phyloP scores from a whole-genome alignment of 2,113 vertebrate genomes.

The Otolemur garnettii region DNA sequence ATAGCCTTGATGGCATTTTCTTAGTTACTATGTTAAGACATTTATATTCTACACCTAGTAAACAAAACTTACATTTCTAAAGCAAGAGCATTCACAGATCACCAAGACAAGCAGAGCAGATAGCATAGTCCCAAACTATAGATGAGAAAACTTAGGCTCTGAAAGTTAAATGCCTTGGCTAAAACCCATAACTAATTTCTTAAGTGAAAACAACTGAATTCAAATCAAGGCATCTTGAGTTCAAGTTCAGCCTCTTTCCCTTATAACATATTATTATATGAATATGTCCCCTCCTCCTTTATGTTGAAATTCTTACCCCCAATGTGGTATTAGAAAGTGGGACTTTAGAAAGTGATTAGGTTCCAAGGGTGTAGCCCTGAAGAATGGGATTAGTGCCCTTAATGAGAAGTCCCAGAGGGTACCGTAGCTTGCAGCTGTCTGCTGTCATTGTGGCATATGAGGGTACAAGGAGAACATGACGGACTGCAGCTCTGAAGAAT shows the following conservation, averaged over 20 bases:
- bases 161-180: background rate
- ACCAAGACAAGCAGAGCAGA: background rate
- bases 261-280: background rate
- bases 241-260: background rate
- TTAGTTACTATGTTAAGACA: no score
- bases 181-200: background rate
- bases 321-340: accelerated
- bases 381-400: background rate
- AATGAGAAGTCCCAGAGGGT: background rate
- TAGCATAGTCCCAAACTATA: background rate
- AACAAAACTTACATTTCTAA: background rate
- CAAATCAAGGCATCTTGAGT: background rate
- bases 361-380: background rate
- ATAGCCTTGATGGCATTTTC: no score
- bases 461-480: background rate
- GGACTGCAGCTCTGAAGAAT: background rate
- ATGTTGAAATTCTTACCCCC: background rate
- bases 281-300: no score
- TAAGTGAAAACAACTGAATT: background rate
- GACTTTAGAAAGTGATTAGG: background rate
- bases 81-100: background rate
- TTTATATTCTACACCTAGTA: no score
- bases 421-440: background rate
- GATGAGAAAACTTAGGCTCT: background rate
- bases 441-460: background rate